Base-by-base conservation (phyloP, 2,113 vertebrate species). In the Empidonax traillii region DNA sequence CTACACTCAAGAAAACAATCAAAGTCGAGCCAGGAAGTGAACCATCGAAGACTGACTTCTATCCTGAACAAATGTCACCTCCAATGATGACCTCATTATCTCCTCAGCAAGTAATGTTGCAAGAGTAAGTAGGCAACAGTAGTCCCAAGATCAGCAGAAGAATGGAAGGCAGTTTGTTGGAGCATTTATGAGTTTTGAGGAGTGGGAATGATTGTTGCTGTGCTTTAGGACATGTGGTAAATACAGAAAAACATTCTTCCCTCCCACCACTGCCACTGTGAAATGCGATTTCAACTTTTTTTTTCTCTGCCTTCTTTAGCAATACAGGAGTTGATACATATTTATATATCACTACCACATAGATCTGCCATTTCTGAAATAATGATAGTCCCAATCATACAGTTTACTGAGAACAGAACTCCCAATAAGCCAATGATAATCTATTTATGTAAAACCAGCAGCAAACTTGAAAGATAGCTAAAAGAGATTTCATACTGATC, bases 21-120 rank as follows among this genome's bases (percentile, higher is more conserved):
- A 99, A 99, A 98, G 97, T 98, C 37, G 99, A 99, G 94, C 98
- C 98, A 44, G 98, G 97, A 85, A 91, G 97, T 1, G 98, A 99
- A 93, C 96, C 98, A 51, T 96, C 93, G 1, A 97, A 97, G 94
- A 96, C 97, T 58, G 98, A 98, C 83, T 98, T 98, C 89, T 98
- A 98, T 93, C 97, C 98, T 91, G 98, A 99, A 74, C 98, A 99
- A 96, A 97, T 99, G 95, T 98, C 99, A 55, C 98, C 99, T 86
- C 98, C 99, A 20, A 80, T 98, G 96, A 98, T 99, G 97, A 98
- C 98, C 85, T 98, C 98, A 2, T 96, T 98, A 94, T 98, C 98
- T 92, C 98, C 98, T 74, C 98, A 97, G 73, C 97, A 98, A 94
- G 97, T 97, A 21, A 94, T 98, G 94, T 96, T 98, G 88, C 98